A percentile compares a stretch with the other conserved stretches of the same genome.
Evolutionary conservation across 1,140 invertebrate species (phyloP).

Genomic region (Ostrea edulis): DNA sequence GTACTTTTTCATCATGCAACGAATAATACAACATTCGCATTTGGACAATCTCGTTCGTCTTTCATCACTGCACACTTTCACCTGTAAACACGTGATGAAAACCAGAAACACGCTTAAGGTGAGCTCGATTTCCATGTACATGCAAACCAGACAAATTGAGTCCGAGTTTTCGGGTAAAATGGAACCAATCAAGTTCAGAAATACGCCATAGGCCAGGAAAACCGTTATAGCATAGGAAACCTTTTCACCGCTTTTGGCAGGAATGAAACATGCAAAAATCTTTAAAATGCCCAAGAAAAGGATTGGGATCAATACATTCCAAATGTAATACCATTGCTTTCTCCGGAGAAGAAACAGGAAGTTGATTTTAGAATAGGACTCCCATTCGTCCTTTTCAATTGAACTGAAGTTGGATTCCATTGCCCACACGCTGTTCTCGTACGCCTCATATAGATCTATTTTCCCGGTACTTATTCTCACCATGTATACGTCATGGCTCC

Average conservation of each 20-base stretch:
- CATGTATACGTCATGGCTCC: background rate
- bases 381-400: background rate
- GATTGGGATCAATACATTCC: background rate
- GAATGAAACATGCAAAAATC: constrained; percentile 4
- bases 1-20: background rate
- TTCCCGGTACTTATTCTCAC: background rate
- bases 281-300: background rate
- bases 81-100: background rate
- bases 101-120: background rate
- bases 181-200: background rate
- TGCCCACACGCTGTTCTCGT: background rate
- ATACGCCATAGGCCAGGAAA: background rate
- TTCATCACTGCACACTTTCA: background rate
- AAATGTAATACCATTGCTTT: background rate
- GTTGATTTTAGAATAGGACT: background rate
- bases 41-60: background rate
- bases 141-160: background rate
- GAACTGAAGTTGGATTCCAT: background rate
- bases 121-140: background rate
- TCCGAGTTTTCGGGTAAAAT: background rate
- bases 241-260: background rate
- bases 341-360: background rate
- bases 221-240: background rate
- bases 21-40: background rate
- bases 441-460: background rate